Evolutionary conservation across 2,797 vertebrate genomes (phyloP).

Genomic region (Sebastes minor): DNA sequence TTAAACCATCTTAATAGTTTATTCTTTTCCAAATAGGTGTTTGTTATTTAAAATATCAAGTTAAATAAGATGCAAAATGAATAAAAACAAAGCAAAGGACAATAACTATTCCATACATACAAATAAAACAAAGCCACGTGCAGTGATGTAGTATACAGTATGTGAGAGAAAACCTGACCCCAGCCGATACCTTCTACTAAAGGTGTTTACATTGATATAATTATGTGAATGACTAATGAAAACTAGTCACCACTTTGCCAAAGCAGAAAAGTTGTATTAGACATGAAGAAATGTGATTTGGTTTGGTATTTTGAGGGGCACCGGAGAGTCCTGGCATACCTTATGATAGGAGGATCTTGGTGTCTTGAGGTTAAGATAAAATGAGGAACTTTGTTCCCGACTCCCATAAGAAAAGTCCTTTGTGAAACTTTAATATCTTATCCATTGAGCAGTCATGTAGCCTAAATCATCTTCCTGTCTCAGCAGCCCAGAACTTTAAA

Average conservation of each 20-base stretch:
- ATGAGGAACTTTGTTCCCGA: neutral
- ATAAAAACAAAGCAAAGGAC: neutral
- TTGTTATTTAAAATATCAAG: neutral
- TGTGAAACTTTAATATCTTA: neutral
- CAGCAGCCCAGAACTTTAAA: conserved; percentile 36
- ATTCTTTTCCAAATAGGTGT: neutral
- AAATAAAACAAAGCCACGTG: neutral
- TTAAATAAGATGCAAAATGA: neutral
- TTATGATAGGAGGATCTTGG: neutral
- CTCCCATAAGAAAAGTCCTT: neutral
- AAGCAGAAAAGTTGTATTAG: neutral
- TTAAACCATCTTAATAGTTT: neutral
- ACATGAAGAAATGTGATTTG: neutral
- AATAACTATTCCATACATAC: neutral
- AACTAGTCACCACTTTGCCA: neutral
- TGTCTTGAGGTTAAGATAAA: neutral
- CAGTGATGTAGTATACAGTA: neutral
- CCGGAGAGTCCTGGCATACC: neutral
- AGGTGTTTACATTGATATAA: neutral
- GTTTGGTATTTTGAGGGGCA: neutral
- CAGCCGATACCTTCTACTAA: neutral
- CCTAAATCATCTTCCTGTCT: neutral
- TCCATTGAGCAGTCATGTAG: neutral
- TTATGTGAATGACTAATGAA: neutral
- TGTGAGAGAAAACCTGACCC: neutral